Base-by-base conservation (phyloP, 2,797 vertebrate genomes). In the Chaetodon trifasciatus region DNA sequence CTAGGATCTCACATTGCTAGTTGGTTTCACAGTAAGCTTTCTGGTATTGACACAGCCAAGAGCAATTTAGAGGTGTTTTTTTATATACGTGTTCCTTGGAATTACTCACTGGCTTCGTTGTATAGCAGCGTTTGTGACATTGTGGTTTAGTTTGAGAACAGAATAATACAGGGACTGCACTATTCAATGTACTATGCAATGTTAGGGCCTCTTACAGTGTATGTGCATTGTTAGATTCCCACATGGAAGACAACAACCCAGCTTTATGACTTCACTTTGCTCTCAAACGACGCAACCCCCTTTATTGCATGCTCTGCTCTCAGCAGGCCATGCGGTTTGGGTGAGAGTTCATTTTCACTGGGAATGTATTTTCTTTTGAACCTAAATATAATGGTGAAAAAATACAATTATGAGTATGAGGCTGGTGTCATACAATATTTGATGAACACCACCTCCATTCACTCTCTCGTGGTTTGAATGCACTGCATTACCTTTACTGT, bases 41-140 rank as follows among this genome's bases (percentile, higher is more conserved):
- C 12, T 11, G 44, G 35, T 47, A 44, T 42, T 42, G 56, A 60
- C 66, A 39, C 56, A 67, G 60, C 60, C 44, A 17, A 40, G 39
- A 47, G 53, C 28, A 8, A 28, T 75, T 76, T 72, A n/a, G 9
- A 50, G 13, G 15, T 32, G n/a, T 24, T 42, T 72, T 68, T 58
- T 61, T 32, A 39, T 46, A 49, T 17, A 17, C 8, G 24, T n/a
- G 44, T 23, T 71, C 13, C 40, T 37, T 60, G 35, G 32, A 69
- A 35, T 44, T 50, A 37, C 44, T 87, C 67, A 88, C 78, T 70
- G 78, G 42, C 46, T 44, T 42, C 17, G 19, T 89, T 88, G 81
- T 82, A 35, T 40, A 3, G 69, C 70, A 40, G 21, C 19, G 44
- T 49, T 39, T 55, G 35, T 76, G 74, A 87, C 88, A 74, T 84